Evolutionary conservation across 2,888 invertebrate species (phyloP).

Genomic region (Tuta absoluta): DNA sequence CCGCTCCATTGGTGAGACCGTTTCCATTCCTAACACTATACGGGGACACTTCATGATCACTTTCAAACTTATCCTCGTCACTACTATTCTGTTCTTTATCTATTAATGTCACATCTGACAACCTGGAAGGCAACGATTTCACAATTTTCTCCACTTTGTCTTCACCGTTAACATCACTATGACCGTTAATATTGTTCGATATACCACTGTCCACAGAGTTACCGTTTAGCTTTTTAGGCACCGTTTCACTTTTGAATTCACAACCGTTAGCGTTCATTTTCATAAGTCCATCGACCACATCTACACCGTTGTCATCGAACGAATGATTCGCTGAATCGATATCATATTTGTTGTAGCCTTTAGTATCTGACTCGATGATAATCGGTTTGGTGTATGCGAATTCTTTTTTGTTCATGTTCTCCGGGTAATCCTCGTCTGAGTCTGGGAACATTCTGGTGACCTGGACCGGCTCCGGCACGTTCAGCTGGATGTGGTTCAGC

Average conservation of each 20-base stretch:
- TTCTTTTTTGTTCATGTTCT: constrained; percentile 73
- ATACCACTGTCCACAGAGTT: constrained; percentile 75
- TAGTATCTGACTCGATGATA: constrained; percentile 67
- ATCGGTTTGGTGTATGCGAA: constrained; percentile 75
- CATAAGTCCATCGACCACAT: constrained; percentile 64
- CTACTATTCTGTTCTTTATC: constrained; percentile 60
- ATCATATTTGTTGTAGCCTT: constrained; percentile 60
- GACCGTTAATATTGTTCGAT: constrained; percentile 62
- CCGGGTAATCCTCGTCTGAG: constrained; percentile 72
- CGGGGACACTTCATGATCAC: constrained; percentile 62
- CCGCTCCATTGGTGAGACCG: constrained; percentile 47
- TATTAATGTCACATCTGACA: constrained; percentile 68
- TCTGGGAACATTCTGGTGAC: constrained; percentile 61
- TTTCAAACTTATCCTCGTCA: constrained; percentile 69
- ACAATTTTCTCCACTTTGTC: constrained; percentile 46
- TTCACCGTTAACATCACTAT: constrained; percentile 38
- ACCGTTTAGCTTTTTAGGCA: constrained; percentile 61
- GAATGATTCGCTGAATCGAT: constrained; percentile 73
- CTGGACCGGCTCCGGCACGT: constrained; percentile 71
- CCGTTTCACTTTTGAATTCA: constrained; percentile 46
- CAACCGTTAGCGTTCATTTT: constrained; percentile 52
- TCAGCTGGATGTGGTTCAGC: constrained; percentile 66
- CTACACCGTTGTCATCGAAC: constrained; percentile 72
- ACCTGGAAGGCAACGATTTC: constrained; percentile 55
- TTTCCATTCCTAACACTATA: constrained; percentile 46